Percentiles rank a stretch among this genome's conserved stretches.
Evolutionary conservation across 2,888 invertebrate genomes (phyloP).

Genomic region (Lomographa bimaculata): DNA sequence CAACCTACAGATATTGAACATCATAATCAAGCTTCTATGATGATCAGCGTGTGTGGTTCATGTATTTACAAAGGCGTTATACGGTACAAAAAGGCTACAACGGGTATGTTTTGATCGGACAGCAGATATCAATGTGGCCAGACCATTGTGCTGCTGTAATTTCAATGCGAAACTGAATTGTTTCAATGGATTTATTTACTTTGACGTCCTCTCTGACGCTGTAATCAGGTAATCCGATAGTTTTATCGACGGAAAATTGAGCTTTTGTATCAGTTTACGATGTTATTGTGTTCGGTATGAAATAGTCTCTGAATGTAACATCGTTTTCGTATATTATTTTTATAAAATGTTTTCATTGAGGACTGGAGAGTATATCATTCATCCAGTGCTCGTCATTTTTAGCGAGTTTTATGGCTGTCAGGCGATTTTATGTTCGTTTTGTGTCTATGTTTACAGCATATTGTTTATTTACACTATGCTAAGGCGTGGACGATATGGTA

Average conservation of each 20-base stretch:
- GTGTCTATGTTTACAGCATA: constrained; percentile 72
- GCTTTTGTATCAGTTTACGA: constrained; percentile 21
- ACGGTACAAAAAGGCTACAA: constrained; percentile 44
- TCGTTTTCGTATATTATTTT: too few species aligned
- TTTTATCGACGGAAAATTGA: constrained; percentile 28
- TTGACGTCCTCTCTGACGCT: constrained; percentile 53
- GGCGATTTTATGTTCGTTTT: constrained; percentile 65
- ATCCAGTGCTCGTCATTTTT: too few species aligned
- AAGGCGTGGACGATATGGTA: constrained; percentile 42
- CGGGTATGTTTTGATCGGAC: constrained; percentile 80
- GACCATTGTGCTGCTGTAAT: constrained; percentile 71
- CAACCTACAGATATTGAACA: constrained; percentile 44
- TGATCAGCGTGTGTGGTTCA: constrained; percentile 49
- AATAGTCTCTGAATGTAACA: constrained; percentile 29
- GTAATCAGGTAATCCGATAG: constrained; percentile 53
- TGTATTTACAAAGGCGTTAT: constrained; percentile 32
- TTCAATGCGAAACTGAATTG: constrained; percentile 63
- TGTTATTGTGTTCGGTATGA: constrained; percentile 30
- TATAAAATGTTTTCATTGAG: too few species aligned
- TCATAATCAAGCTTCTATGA: constrained; percentile 41
- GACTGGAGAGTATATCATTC: too few species aligned
- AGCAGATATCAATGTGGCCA: constrained; percentile 67
- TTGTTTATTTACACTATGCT: constrained; percentile 78
- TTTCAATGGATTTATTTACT: constrained; percentile 64
- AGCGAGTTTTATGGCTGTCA: constrained; percentile 58